A percentile compares a stretch with the other conserved stretches of the same genome.
Evolutionary conservation across 1,140 invertebrate genomes (phyloP).

Genomic region (Drosophila pectinifera): DNA sequence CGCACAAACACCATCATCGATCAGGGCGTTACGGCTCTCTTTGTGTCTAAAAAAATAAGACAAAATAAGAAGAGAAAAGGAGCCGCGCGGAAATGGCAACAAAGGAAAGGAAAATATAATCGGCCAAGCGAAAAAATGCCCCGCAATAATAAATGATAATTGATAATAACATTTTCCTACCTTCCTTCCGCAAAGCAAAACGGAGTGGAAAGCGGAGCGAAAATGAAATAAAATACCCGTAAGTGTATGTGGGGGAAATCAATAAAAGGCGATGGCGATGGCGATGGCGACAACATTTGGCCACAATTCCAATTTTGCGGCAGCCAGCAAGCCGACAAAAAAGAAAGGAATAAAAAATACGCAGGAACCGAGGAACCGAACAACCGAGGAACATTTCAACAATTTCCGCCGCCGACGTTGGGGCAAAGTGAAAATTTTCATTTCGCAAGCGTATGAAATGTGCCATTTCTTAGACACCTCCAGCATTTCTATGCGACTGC

Average conservation of each 20-base stretch:
- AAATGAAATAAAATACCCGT: conserved; percentile 52
- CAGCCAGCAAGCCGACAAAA: conserved; percentile 26
- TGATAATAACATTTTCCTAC: conserved; percentile 79
- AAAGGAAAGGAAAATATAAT: conserved; percentile 40
- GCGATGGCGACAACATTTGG: conserved; percentile 74
- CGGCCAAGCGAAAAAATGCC: conserved; percentile 46
- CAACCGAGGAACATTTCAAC: conserved; percentile 63
- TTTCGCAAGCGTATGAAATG: conserved; percentile 57
- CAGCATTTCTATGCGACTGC: conserved; percentile 75
- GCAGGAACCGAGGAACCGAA: conserved; percentile 7
- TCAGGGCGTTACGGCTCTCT: neutral
- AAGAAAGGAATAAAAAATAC: neutral
- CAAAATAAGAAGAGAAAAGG: conserved; percentile 10
- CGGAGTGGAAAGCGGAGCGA: conserved; percentile 18
- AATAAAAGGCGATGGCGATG: conserved; percentile 76
- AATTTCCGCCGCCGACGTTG: conserved; percentile 59
- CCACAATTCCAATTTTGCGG: conserved; percentile 75
- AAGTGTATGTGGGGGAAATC: conserved; percentile 69
- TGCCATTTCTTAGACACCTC: conserved; percentile 72
- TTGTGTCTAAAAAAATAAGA: conserved; percentile 4
- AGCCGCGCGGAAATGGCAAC: conserved; percentile 24
- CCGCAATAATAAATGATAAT: conserved; percentile 80
- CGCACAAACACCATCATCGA: conserved; percentile 23
- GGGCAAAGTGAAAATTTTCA: conserved; percentile 70
- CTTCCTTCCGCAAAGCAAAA: conserved; percentile 62